phyloP scores from a whole-genome alignment of 2,113 vertebrate species.

The Hippocampus comes region DNA sequence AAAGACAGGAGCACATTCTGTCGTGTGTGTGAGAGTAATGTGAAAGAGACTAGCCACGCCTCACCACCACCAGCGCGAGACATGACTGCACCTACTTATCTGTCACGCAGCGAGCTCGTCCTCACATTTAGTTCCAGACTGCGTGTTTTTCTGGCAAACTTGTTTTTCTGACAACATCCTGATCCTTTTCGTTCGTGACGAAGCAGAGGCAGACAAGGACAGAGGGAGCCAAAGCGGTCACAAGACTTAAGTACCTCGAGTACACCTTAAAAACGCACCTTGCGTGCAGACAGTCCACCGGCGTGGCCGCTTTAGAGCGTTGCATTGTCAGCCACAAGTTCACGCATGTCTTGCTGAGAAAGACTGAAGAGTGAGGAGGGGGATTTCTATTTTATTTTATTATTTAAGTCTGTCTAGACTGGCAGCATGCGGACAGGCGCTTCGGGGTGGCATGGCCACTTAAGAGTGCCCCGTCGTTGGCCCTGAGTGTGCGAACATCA shows the following conservation, averaged over 20 bases:
- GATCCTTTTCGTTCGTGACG: neutral
- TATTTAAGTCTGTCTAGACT: neutral
- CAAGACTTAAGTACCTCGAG: no score
- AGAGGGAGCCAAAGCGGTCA: neutral
- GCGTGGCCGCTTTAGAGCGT: neutral
- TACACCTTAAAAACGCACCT: neutral
- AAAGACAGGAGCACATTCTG: neutral
- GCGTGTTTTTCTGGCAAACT: neutral
- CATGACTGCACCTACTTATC: constrained; percentile 28
- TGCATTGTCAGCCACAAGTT: neutral
- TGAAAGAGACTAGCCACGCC: constrained; percentile 59
- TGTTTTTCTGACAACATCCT: neutral
- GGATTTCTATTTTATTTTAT: neutral
- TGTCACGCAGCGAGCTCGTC: neutral
- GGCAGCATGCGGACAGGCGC: no score
- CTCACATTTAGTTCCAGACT: neutral
- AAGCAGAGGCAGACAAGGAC: neutral
- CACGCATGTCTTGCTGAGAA: neutral
- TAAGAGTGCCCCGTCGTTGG: no score
- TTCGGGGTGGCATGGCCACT: no score
- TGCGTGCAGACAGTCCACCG: neutral
- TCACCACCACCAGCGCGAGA: constrained; percentile 49
- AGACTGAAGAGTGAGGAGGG: neutral
- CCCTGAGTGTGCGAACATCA: no score
- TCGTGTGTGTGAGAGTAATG: constrained; percentile 35